These are phyloP conservation scores for Danio albolineatus DNA, from an alignment of 2,797 vertebrate species.

Conservation along the genomic window DNA sequence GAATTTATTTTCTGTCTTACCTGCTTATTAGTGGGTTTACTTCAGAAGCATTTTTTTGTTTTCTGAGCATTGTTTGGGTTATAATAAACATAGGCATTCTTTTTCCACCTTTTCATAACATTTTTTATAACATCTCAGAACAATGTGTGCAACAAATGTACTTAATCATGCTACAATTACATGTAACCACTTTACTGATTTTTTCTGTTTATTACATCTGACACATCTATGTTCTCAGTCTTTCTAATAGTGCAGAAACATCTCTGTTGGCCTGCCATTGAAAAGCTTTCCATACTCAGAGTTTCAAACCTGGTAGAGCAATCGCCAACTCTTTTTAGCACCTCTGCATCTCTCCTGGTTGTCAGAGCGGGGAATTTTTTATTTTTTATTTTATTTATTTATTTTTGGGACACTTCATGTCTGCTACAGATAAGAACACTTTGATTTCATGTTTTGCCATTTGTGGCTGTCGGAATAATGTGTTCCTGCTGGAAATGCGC, in stretches of 20 bases:
- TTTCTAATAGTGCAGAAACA: constrained; percentile 9
- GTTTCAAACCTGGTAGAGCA: constrained; percentile 15
- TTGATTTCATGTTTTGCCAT: constrained; percentile 26
- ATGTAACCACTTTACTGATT: not conserved
- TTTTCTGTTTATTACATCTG: constrained; percentile 2
- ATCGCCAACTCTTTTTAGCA: constrained; percentile 43
- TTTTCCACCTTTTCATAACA: too few relatives aligned
- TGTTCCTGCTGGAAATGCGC: constrained; percentile 27
- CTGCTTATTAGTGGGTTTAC: too few relatives aligned
- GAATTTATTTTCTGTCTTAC: too few relatives aligned
- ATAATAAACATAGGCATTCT: too few relatives aligned
- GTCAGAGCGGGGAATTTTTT: constrained; percentile 3
- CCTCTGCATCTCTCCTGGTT: constrained; percentile 9
- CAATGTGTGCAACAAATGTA: not conserved
- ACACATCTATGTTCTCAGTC: not conserved
- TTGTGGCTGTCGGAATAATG: constrained; percentile 19
- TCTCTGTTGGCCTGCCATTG: constrained; percentile 14
- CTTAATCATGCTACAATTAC: not conserved
- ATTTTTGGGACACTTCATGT: constrained; percentile 24
- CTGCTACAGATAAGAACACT: constrained; percentile 24
- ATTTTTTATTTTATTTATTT: not conserved
- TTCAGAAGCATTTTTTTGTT: too few relatives aligned
- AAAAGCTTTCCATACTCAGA: not conserved
- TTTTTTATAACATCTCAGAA: too few relatives aligned
- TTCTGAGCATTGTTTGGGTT: too few relatives aligned